Percentiles rank a stretch among this genome's conserved stretches.
Conservation (phyloP, 1,140 invertebrate species). For the Zaprionus taronus region DNA sequence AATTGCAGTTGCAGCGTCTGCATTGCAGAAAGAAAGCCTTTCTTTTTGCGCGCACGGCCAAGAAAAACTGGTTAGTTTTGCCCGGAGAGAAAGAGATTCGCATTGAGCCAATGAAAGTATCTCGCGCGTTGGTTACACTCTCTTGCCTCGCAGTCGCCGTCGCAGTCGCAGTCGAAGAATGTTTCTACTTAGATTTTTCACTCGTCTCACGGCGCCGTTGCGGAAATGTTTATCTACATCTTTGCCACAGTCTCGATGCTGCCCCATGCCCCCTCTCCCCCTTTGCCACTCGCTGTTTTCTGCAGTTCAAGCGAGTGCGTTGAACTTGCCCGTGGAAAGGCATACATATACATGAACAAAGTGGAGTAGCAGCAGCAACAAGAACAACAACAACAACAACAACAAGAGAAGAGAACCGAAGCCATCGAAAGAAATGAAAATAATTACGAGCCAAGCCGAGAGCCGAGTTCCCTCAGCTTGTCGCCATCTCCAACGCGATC, state of each 20-base stretch:
- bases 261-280: neutral
- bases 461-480: conserved; percentile 13
- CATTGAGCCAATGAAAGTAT: conserved; percentile 72
- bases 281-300: conserved; percentile 39
- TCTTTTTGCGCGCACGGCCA: conserved; percentile 65
- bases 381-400: neutral
- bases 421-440: conserved; percentile 63
- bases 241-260: conserved; percentile 38
- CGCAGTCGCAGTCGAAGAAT: conserved; percentile 58
- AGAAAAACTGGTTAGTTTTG: conserved; percentile 66
- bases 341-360: conserved; percentile 55
- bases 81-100: conserved; percentile 64
- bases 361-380: conserved; percentile 66
- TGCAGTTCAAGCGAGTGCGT: conserved; percentile 79
- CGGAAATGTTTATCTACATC: conserved; percentile 74
- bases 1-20: conserved; percentile 65
- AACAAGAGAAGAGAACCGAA: conserved; percentile 17
- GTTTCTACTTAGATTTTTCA: conserved; percentile 77
- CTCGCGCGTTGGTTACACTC: conserved; percentile 59
- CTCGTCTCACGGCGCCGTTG: conserved; percentile 47
- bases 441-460: conserved; percentile 57
- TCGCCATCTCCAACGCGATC: conserved; percentile 14
- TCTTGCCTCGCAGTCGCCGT: conserved; percentile 44
- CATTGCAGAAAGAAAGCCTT: conserved; percentile 71
- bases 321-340: conserved; percentile 65